Evolutionary conservation across 2,888 invertebrate species (phyloP), one percentile per base, ranked within the genome.

Genomic region (Drosophila helvetica): DNA sequence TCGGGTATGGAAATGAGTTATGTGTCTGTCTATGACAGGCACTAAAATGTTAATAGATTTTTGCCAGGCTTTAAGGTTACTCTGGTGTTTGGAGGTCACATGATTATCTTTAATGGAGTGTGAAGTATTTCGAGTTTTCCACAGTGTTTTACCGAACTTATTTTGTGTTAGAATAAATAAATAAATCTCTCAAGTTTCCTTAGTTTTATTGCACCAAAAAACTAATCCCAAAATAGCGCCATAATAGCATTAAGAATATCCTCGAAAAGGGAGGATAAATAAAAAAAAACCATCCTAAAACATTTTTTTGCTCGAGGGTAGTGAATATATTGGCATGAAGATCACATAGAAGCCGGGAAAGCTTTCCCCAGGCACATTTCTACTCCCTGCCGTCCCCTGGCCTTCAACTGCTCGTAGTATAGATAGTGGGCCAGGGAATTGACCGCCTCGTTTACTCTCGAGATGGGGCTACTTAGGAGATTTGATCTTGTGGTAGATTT

Each of bases 1-100:
- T 22, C 38, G 7, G 2, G 38, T 25, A 42, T 42, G 18, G 10
- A 18, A 15, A 27, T 58, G 51, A 58, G 42, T 51, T 51, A 58
- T 58, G 58, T 25, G 8, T 1, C 17, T 3, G 5, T 3, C n/a
- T 2, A 15, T 51, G 52, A 10, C 58, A 58, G n/a, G n/a, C 25
- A 18, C 15, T 50, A 38, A 25, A 42, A 25, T 15, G 2, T 8
- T 7, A 17, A 50, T 17, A 25, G 12, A 15, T 1, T 17, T 17
- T 22, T 7, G 15, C 38, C 2, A 42, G 10, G 38, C 18, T 10
- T 10, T 2, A 18, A 22, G 15, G 18, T n/a, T 1, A 38, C 15
- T 18, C 10, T 27, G 10, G 15, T 10, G 25, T 3, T 38, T 38
- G 15, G 38, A 7, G 38, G 38, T n/a, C n/a, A n/a, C 38, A 2